These are phyloP conservation scores for Taenioides sp. DNA, from an alignment of 2,797 vertebrate genomes.

Conservation along the genomic window DNA sequence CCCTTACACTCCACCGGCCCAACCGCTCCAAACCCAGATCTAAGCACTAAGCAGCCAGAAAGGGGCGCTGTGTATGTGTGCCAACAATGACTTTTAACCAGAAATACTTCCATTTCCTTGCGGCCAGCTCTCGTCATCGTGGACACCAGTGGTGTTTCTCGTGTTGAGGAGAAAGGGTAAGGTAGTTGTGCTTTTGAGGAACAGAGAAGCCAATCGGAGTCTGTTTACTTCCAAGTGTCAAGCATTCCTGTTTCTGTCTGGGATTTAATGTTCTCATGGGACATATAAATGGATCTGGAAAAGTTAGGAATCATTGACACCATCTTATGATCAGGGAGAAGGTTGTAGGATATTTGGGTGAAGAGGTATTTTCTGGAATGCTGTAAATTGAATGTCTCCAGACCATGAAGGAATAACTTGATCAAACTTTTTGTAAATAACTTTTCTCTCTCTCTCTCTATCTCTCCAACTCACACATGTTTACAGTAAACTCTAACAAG, in stretches of 20 bases:
- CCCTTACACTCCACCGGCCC: slow-evolving; percentile 88
- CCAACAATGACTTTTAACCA: slow-evolving; percentile 14
- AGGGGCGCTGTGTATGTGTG: slow-evolving; percentile 10
- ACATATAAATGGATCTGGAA: slow-evolving; percentile 22
- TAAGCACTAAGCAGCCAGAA: slow-evolving; percentile 62
- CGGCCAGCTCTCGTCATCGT: slow-evolving; percentile 49
- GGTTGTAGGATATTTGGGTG: slow-evolving; percentile 17
- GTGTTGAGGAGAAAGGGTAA: slow-evolving; percentile 62
- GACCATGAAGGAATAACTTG: slow-evolving; percentile 56
- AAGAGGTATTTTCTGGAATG: slow-evolving; percentile 16
- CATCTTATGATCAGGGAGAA: slow-evolving; percentile 14
- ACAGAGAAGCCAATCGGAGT: slow-evolving; percentile 62
- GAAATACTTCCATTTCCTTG: slow-evolving; percentile 64
- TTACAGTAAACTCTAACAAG: slow-evolving; percentile 95
- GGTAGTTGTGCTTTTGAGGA: slow-evolving; percentile 27
- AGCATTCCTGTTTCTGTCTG: slow-evolving; percentile 73
- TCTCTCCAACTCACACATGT: slow-evolving; percentile 82
- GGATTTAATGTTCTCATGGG: slow-evolving; percentile 40
- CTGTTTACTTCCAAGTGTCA: slow-evolving; percentile 78
- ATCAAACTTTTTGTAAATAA: slow-evolving; percentile 75
- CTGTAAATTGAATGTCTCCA: slow-evolving; percentile 58
- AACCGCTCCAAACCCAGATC: slow-evolving; percentile 91
- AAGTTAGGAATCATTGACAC: slow-evolving; percentile 7
- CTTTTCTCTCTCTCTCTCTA: slow-evolving; percentile 41
- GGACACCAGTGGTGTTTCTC: slow-evolving; percentile 52